A percentile compares a stretch with the other conserved stretches of the same genome.
These are phyloP conservation scores for Andricus curvator DNA, from an alignment of 2,888 invertebrate genomes.

Conservation along the genomic window DNA sequence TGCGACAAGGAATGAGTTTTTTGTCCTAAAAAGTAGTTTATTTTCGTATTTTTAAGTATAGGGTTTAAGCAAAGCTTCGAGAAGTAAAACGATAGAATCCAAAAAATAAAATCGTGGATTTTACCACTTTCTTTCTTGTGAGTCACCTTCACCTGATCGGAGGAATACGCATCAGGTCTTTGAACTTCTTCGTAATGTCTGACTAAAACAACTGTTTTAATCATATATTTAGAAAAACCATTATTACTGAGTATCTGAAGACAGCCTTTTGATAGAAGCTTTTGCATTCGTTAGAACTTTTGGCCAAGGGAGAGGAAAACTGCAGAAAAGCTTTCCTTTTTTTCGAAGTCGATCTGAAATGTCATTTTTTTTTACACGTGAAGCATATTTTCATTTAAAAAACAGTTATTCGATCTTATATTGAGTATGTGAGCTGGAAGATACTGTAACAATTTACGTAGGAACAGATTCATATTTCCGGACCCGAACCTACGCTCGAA, in stretches of 20 bases:
- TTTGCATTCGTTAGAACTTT: no score
- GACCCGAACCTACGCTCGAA: conserved; percentile 56
- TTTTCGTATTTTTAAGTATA: neutral
- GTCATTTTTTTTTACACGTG: no score
- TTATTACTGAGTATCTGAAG: no score
- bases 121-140: conserved; percentile 4
- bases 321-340: no score
- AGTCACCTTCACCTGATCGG: neutral
- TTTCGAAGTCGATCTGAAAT: no score
- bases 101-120: neutral
- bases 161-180: neutral
- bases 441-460: conserved; percentile 34
- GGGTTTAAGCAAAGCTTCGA: neutral
- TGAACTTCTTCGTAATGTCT: neutral
- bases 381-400: neutral
- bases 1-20: no score
- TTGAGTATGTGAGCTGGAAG: neutral
- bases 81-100: neutral
- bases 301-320: no score
- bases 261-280: no score
- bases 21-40: neutral
- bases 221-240: no score
- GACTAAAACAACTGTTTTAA: no score
- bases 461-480: conserved; percentile 47
- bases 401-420: conserved; percentile 15